Base-by-base conservation (phyloP, 2,797 vertebrate species). In the Philypnodon macrostomus region DNA sequence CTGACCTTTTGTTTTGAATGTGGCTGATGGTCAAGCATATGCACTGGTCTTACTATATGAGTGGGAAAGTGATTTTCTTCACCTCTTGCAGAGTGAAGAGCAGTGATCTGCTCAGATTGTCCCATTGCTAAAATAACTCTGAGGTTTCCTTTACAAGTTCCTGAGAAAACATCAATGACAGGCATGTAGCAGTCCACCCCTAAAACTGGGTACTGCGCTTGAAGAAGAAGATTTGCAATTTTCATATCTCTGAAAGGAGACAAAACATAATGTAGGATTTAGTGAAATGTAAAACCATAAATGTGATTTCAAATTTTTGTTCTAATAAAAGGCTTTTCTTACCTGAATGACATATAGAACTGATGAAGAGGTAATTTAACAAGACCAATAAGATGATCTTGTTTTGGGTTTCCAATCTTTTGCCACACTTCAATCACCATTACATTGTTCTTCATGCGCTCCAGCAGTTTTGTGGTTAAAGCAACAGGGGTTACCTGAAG, bases 291-390 rank as follows among this genome's bases (percentile, higher is more conserved):
- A 40, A 40, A 40, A 14, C 11, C 2, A 21, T 4, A 27, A 4
- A 27, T n/a, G n/a, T n/a, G n/a, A n/a, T n/a, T n/a, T n/a, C n/a
- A n/a, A 29, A 1, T 11, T 27, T 27, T 29, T 10, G 9, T 29
- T 5, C 7, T 2, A 2, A 14, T 9, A 42, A 8, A 15, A n/a
- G 13, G 7, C 7, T 11, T 1, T 0, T 49, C 67, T 79, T 86
- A 93, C 97, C 88, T 95, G 85, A 96, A 98, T 0, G 97, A 99
- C 88, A 97, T 77, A 81, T 97, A 98, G 79, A 99, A 98, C 80
- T 97, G 97, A 57, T 99, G 95, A 5, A 99, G 90, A 45, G 96
- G 93, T 52, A 98, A 86, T 68, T 98, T 99, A 62, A 91, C 94
- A 4, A 99, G 83, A 13, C 97, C 96, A 0, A 97, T 83, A 13